Evolutionary conservation across 2,113 vertebrate genomes (phyloP), one percentile per base, ranked within the genome.

Genomic region (Natator depressus): DNA sequence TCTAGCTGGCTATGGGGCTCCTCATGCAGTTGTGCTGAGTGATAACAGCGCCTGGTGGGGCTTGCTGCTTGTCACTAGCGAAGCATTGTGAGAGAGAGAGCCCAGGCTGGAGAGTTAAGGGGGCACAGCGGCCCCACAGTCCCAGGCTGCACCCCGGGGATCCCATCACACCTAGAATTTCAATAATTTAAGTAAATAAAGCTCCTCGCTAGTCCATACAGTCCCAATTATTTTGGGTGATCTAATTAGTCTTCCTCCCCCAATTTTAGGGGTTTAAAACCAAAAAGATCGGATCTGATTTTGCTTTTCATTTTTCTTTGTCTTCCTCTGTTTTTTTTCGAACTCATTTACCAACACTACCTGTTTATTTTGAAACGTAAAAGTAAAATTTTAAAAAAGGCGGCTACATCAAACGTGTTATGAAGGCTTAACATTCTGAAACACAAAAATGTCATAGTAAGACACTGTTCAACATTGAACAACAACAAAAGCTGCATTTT

Each of bases 301-400:
- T 92, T 81, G 53, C 72, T 16, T 79, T 94, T 87, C 5, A 1
- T 62, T 59, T 91, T 91, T 83, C 87, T 14, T 29, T 46, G 9
- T 53, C 50, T 46, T 8, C 10, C 82, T 47, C 31, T 59, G 38
- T n/a, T 8, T 51, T 95, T 88, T 82, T 85, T 92, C 22, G 6
- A 89, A 92, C 7, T 94, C 53, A 24, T 79, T 50, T 83, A 54
- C 85, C 62, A 31, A 51, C 89, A 95, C 90, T 96, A 94, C 93
- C 51, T 92, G 47, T 91, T 95, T 81, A 84, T 38, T 95, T 84
- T 54, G 35, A 76, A 92, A 53, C 49, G 16, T 38, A 59, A 10
- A 87, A 88, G 53, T 93, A 49, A 79, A 49, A 27, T 27, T 29
- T 19, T 9, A 8, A 14, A 80, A 49, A 42, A 42, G 42, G 42